Evolutionary conservation across 2,797 vertebrate species (phyloP), one percentile per base, ranked within the genome.

Genomic region (Spondyliosoma cantharus): DNA sequence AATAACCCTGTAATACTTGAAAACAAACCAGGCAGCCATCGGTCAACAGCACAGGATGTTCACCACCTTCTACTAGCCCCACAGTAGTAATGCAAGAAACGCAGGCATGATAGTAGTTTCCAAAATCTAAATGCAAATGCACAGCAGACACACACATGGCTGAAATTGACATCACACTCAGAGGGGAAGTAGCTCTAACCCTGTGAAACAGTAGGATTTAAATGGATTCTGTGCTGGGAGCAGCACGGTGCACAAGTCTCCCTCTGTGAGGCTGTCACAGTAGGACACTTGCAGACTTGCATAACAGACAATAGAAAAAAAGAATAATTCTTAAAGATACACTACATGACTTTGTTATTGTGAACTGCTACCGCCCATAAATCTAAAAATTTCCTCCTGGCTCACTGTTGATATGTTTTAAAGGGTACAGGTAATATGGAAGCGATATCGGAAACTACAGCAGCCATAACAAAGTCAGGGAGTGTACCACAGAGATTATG

Each of bases 171-270:
- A 84, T 90, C 84, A 81, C 74, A 71, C 82, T 84, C 76, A 76
- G 80, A 90, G 78, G 79, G 77, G 86, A 87, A 86, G 71, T 85
- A 86, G 83, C 78, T 88, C 65, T 86, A 91, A 89, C 84, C 86
- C 81, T 88, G 84, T 90, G 84, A 91, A 92, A 88, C 86, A 86
- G 86, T 82, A 46, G 80, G 87, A 86, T 87, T 89, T 87, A 91
- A 94, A 91, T 90, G 79, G 90, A 91, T 90, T 90, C 78, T 90
- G 74, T 90, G 84, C 87, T 90, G 81, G 57, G 75, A 91, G 84
- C 85, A 87, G 85, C 86, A 88, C 71, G 78, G 66, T 76, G 72
- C 76, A 88, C 76, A 85, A 81, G 81, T 81, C 74, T 92, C 87
- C 87, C 88, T 89, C 84, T 91, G 89, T 74, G 84, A 91, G 83